Evolutionary conservation across 2,797 vertebrate species (phyloP).

Genomic region (Sebastes vulpes): DNA sequence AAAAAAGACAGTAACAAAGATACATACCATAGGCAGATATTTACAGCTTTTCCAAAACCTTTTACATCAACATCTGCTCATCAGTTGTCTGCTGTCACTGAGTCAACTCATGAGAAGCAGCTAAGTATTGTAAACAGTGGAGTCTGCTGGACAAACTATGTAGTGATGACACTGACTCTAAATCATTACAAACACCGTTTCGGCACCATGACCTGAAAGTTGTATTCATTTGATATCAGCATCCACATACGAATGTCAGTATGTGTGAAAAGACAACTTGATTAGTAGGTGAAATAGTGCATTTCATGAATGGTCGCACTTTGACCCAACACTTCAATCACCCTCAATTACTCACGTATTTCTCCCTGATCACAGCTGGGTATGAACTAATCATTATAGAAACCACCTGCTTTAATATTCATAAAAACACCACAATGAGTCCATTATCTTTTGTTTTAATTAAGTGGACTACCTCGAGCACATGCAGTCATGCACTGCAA

Average conservation of each 20-base stretch:
- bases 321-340: neutral
- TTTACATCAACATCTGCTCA: neutral
- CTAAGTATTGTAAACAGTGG: slow-evolving; percentile 31
- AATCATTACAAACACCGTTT: neutral
- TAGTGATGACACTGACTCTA: slow-evolving; percentile 3
- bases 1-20: neutral
- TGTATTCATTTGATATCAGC: neutral
- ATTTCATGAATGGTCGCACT: neutral
- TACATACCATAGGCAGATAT: neutral
- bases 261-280: neutral
- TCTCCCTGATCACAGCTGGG: neutral
- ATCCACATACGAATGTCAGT: neutral
- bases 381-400: neutral
- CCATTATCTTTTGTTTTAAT: neutral
- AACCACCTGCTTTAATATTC: neutral
- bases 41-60: neutral
- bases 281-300: neutral
- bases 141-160: slow-evolving; percentile 49
- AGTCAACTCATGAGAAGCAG: neutral
- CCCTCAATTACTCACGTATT: neutral
- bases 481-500: neutral
- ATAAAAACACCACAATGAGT: neutral
- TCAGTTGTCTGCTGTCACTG: neutral
- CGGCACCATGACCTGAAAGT: neutral
- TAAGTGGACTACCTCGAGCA: neutral